Evolutionary conservation across 2,797 vertebrate genomes (phyloP).

Genomic region (Poeciliopsis paucimaculata): DNA sequence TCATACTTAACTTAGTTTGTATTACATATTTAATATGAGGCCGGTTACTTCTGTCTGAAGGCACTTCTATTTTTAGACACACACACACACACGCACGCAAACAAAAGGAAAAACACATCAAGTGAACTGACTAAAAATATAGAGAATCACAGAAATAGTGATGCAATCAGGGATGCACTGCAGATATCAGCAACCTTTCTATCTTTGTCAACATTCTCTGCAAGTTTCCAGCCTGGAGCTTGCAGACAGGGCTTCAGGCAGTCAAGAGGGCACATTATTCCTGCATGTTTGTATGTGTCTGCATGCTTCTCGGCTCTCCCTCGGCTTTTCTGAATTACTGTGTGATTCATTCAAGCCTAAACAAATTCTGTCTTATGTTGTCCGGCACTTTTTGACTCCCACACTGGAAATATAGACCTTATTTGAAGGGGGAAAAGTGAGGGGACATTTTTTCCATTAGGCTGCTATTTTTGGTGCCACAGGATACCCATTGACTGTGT

Average conservation of each 20-base stretch:
- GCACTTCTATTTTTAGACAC: not conserved
- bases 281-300: conserved; percentile 1
- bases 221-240: conserved; percentile 5
- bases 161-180: not conserved
- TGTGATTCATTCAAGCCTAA: conserved; percentile 66
- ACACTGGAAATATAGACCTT: conserved; percentile 36
- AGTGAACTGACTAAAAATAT: not conserved
- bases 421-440: conserved; percentile 43
- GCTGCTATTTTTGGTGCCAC: conserved; percentile 72
- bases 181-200: not conserved
- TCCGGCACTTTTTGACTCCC: conserved; percentile 48
- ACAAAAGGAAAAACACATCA: not conserved
- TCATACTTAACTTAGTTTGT: not conserved
- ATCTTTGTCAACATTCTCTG: conserved; percentile 4
- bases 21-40: not conserved
- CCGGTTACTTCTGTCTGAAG: not conserved
- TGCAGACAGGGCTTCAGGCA: conserved; percentile 26
- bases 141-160: not conserved
- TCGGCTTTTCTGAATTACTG: conserved; percentile 47
- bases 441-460: conserved; percentile 60
- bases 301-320: conserved; percentile 26
- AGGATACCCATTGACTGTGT: conserved; percentile 72
- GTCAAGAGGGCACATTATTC: conserved; percentile 15
- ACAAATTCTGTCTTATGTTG: conserved; percentile 48
- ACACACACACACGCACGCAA: no score